These are phyloP conservation scores for Platynereis dumerilii DNA, from an alignment of 2,888 invertebrate genomes.

Conservation along the genomic window DNA sequence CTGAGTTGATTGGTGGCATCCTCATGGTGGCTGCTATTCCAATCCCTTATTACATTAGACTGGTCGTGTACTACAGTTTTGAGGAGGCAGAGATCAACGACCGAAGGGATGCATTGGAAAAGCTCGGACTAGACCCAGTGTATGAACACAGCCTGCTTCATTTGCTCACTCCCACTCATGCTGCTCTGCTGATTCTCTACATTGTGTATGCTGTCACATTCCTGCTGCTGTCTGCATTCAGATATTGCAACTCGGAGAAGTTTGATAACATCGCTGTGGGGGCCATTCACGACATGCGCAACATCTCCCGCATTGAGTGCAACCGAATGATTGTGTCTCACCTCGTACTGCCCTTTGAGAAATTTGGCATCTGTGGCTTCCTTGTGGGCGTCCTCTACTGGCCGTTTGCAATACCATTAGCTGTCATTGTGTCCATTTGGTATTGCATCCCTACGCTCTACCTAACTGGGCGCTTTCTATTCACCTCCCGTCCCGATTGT, in stretches of 20 bases:
- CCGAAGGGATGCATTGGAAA: constrained; percentile 25
- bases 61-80: constrained; percentile 32
- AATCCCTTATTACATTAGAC: constrained; percentile 34
- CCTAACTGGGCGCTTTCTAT: constrained; percentile 32
- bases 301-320: constrained; percentile 29
- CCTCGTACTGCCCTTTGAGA: constrained; percentile 38
- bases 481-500: constrained; percentile 30
- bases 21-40: constrained; percentile 32
- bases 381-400: constrained; percentile 35
- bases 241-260: constrained; percentile 23
- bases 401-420: constrained; percentile 35
- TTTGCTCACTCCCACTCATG: constrained; percentile 33
- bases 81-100: constrained; percentile 31
- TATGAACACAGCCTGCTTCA: constrained; percentile 33
- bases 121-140: constrained; percentile 21
- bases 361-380: constrained; percentile 38
- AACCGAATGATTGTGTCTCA: constrained; percentile 35
- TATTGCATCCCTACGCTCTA: constrained; percentile 40
- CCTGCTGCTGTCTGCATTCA: constrained; percentile 28
- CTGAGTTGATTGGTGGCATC: constrained; percentile 29
- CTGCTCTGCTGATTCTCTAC: constrained; percentile 30
- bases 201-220: constrained; percentile 32
- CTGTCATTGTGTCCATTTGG: constrained; percentile 29
- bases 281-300: constrained; percentile 33
- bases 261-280: constrained; percentile 29